Percentiles rank a stretch among this genome's conserved stretches.
These are phyloP conservation scores for Anorthoa munda DNA, from an alignment of 2,888 invertebrate genomes.

Conservation along the genomic window DNA sequence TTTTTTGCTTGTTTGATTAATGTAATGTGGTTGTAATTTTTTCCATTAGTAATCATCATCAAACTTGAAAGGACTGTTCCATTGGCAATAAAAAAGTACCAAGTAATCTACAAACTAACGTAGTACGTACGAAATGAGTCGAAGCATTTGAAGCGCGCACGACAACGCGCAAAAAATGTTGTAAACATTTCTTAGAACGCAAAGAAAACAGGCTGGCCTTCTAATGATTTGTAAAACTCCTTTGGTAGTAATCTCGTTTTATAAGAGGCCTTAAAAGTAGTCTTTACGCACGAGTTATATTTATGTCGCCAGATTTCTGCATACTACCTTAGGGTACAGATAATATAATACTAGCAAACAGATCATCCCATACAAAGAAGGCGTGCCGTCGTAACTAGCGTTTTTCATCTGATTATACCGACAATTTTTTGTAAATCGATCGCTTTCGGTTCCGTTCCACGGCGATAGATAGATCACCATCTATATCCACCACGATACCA, in stretches of 20 bases:
- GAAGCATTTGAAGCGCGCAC: constrained; percentile 14
- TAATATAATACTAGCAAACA: too few species aligned
- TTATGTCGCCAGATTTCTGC: neutral
- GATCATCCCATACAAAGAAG: too few species aligned
- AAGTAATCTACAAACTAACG: neutral
- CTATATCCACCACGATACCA: too few species aligned
- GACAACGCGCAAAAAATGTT: constrained; percentile 34
- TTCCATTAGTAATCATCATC: neutral
- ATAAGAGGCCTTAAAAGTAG: neutral
- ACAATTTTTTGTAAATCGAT: too few species aligned
- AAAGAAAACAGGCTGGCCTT: constrained; percentile 29
- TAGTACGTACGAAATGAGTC: neutral
- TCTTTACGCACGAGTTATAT: neutral
- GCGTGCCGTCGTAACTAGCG: too few species aligned
- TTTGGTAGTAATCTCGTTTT: constrained; percentile 12
- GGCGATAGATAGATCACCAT: too few species aligned
- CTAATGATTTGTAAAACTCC: constrained; percentile 31
- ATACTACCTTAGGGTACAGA: too few species aligned
- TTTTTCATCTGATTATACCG: too few species aligned
- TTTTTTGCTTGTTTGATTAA: too few species aligned
- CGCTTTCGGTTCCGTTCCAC: too few species aligned
- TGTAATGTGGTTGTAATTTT: neutral
- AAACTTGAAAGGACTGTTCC: constrained; percentile 9
- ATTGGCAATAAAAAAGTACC: constrained; percentile 23
- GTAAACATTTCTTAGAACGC: constrained; percentile 43